Conservation (phyloP, 2,888 invertebrate species). For the Drosophila merina region DNA sequence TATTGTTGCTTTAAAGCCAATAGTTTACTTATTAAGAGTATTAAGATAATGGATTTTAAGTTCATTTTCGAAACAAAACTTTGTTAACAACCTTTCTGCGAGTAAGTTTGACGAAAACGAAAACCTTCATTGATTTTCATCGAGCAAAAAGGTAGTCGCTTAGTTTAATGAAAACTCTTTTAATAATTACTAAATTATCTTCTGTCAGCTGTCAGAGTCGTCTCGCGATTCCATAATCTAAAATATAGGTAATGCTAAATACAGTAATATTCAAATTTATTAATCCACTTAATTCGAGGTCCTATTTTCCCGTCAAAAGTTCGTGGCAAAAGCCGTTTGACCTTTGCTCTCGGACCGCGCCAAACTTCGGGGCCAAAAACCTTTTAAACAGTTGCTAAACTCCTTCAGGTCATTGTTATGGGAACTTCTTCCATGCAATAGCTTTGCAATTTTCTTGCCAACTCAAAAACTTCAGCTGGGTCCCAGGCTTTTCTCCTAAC, state of each 20-base stretch:
- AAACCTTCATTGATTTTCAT: neutral
- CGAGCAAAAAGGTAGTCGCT: neutral
- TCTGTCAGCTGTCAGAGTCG: neutral
- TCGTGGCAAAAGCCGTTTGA: conserved; percentile 34
- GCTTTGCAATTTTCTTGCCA: conserved; percentile 74
- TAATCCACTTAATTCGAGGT: neutral
- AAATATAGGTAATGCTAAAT: neutral
- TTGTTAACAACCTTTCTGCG: neutral
- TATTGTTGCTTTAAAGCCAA: neutral
- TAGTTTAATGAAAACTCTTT: neutral
- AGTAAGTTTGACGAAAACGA: neutral
- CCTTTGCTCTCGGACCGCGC: conserved; percentile 25
- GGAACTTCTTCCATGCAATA: conserved; percentile 56
- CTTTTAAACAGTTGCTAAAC: conserved; percentile 48
- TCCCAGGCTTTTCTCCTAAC: conserved; percentile 67
- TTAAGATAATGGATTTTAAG: neutral
- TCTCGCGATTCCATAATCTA: too few species aligned
- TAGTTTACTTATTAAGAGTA: neutral
- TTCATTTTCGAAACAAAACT: too few species aligned
- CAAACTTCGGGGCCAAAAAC: conserved; percentile 28
- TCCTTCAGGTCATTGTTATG: conserved; percentile 61
- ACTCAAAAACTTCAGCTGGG: conserved; percentile 72
- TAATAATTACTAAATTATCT: neutral
- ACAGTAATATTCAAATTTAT: neutral
- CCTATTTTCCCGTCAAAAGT: conserved; percentile 7